Base-by-base conservation (phyloP, 2,797 vertebrate species). In the Microtus californicus region DNA sequence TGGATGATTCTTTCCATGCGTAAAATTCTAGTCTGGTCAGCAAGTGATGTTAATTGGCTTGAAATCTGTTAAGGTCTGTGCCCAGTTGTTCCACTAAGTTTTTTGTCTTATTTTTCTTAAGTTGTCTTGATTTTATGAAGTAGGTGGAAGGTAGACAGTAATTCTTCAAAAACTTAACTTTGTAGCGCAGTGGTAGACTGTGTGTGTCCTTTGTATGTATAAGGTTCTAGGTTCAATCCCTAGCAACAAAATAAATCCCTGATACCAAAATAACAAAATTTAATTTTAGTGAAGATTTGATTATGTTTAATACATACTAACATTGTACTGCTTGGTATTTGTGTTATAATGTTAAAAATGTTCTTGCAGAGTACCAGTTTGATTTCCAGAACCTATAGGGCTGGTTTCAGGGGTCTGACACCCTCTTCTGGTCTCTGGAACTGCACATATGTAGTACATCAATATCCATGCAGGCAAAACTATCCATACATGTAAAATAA, bases 51-150 rank as follows among this genome's bases (percentile, higher is more conserved):
- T 87, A 25, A 34, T 89, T 78, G 19, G 43, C 43, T 93, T 48
- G 45, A 87, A 69, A 90, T 81, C 51, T 86, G 43, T 89, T 67
- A 80, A 89, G 48, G 15, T 43, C 89, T 81, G 9, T 71, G n/a
- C 15, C 17, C 9, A 51, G 21, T 40, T 73, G 4, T 40, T 89
- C 43, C 11, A 45, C 7, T 80, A 11, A 29, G 67, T 51, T 67
- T 67, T 45, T 81, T 79, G 43, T 59, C n/a, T 74, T 48, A 8
- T 80, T 59, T 51, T 61, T 92, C 25, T 63, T 45, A 59, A 69
- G n/a, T 63, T 78, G 13, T 79, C 86, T 80, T 86, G 6, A 85
- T 90, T 92, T 92, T 76, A 51, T 86, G 67, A 94, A 80, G 8
- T 77, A 79, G 63, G 45, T 61, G 89, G 88, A 43, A 85, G 69